Conservation (phyloP, 2,113 vertebrate species). For the Leucopternis melanops region DNA sequence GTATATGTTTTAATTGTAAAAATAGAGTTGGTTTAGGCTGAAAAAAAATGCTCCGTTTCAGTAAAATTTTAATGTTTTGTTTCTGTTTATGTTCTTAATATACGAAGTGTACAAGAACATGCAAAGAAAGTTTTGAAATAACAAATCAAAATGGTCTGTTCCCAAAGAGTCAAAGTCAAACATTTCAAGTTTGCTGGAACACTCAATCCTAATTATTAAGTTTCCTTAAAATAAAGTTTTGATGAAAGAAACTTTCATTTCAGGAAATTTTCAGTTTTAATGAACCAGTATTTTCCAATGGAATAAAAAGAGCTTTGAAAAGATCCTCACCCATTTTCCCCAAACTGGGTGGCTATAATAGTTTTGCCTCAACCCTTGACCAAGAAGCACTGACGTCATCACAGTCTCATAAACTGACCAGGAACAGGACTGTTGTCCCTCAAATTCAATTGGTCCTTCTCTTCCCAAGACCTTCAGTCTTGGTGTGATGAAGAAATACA, state of each 20-base stretch:
- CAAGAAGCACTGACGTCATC: background rate
- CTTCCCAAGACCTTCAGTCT: background rate
- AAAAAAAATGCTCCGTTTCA: background rate
- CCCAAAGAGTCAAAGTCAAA: background rate
- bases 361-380: background rate
- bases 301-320: background rate
- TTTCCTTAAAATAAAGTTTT: background rate
- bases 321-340: background rate
- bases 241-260: background rate
- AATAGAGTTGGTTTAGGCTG: background rate
- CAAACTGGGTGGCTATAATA: background rate
- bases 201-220: background rate
- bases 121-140: background rate
- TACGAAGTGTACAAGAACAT: background rate
- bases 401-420: background rate
- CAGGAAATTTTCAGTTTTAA: background rate
- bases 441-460: background rate
- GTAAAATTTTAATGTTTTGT: background rate
- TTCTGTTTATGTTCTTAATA: background rate
- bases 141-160: background rate
- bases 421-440: background rate
- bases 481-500: background rate
- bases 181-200: background rate
- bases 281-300: background rate
- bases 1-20: background rate